Evolutionary conservation across 2,797 vertebrate genomes (phyloP), one percentile per base, ranked within the genome.

Genomic region (Macroramphosus scolopax): DNA sequence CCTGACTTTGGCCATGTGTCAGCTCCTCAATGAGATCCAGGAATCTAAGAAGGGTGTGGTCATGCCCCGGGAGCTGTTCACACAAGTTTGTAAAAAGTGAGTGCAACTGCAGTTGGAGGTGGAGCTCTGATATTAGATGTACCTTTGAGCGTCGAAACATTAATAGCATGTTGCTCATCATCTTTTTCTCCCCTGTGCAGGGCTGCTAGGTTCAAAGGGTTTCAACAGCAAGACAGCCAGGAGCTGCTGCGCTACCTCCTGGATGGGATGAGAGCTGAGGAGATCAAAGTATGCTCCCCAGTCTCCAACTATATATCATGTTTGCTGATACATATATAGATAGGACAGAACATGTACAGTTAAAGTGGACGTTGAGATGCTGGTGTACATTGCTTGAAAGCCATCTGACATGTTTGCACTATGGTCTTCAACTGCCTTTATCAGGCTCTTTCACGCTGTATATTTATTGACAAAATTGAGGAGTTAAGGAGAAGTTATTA

Each of bases 21-120:
- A 94, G 18, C 90, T 95, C 17, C 88, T 98, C 50, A 92, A 87
- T 50, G 95, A 98, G 77, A 93, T 98, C 84, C 92, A 95, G 77
- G 91, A 93, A 62, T 88, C 91, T 22, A 93, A 92, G 77, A 95
- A 88, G 72, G 83, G 89, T 14, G 87, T 93, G 7, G 89, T 98
- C 36, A 94, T 91, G 1, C 97, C 97, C 1, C 90, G 84, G 72
- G 94, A 97, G 72, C 88, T 99, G 59, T 98, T 99, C 87, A 78
- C 92, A 72, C 95, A 98, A 92, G 92, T 98, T 88, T 97, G 95
- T 91, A 96, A 95, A 91, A 98, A 97, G 96, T 98, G 72, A 92
- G 94, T 84, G 72, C 48, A 28, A 15, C 3, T 46, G 33, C 22
- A 13, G 29, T 48, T 45, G 39, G 10, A 16, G 18, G 17, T 40